A percentile compares a stretch with the other conserved stretches of the same genome.
Conservation (phyloP, 2,888 invertebrate genomes). For the Cantharis rufa region DNA sequence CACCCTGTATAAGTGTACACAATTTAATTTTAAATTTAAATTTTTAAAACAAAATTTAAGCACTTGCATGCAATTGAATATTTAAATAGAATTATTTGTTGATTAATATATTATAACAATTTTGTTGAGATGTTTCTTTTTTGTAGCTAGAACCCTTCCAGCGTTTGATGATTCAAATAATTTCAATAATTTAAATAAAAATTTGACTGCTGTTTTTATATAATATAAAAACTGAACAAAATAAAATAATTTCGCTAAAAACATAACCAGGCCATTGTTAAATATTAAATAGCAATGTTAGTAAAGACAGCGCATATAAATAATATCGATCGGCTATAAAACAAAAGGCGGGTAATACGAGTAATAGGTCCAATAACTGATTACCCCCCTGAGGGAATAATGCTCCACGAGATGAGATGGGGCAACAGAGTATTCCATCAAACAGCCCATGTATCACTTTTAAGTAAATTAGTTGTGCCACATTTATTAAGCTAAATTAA, state of each 20-base stretch:
- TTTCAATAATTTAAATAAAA: not conserved
- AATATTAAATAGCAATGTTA: not conserved
- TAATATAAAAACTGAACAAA: not conserved
- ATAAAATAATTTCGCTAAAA: not conserved
- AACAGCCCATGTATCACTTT: slow-evolving; percentile 18
- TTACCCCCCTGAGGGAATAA: slow-evolving; percentile 23
- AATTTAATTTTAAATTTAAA: too few relatives aligned
- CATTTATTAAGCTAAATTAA: slow-evolving; percentile 10
- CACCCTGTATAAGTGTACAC: too few relatives aligned
- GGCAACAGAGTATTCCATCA: slow-evolving; percentile 15
- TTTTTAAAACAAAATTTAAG: not conserved
- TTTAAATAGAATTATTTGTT: not conserved
- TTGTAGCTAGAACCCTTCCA: not conserved
- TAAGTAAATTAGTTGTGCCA: slow-evolving; percentile 11
- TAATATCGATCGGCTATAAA: slow-evolving; percentile 31
- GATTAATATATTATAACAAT: not conserved
- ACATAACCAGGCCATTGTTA: not conserved
- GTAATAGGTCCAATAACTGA: slow-evolving; percentile 25
- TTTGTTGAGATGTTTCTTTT: not conserved
- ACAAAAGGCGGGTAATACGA: slow-evolving; percentile 19
- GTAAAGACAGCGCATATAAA: slow-evolving; percentile 26
- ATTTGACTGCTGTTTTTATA: not conserved
- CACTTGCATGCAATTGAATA: not conserved
- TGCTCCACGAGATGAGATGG: slow-evolving; percentile 7
- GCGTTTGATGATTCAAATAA: not conserved